Conservation (phyloP, 1,140 invertebrate species). For the Phocides pigmalion region DNA sequence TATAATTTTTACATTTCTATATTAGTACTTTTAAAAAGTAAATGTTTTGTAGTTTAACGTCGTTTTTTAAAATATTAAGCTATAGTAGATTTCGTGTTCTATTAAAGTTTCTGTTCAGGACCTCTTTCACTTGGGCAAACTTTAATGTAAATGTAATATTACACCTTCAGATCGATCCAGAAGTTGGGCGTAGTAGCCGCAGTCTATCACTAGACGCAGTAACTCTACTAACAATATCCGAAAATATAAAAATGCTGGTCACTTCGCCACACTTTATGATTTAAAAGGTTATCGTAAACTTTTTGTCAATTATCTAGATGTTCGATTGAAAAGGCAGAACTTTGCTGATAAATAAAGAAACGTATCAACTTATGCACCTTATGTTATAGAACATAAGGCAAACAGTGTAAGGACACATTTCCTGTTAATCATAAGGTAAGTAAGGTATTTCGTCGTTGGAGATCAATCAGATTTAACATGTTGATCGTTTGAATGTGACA, state of each 20-base stretch:
- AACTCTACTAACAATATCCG: too few species aligned
- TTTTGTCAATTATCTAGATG: slow-evolving; percentile 8
- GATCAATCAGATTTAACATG: slow-evolving; percentile 3
- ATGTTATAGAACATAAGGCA: slow-evolving; percentile 1
- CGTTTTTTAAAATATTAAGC: neutral
- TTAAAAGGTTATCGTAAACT: slow-evolving; percentile 7
- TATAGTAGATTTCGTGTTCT: too few species aligned
- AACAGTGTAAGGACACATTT: slow-evolving; percentile 8
- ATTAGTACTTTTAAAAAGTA: too few species aligned
- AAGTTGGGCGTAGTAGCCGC: too few species aligned
- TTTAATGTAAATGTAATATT: too few species aligned
- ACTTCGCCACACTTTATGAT: neutral
- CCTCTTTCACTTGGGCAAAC: too few species aligned
- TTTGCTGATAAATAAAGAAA: neutral
- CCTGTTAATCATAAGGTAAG: neutral
- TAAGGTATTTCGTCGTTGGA: slow-evolving; percentile 5
- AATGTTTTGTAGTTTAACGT: neutral
- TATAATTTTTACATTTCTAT: neutral
- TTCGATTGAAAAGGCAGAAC: neutral
- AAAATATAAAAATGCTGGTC: slow-evolving; percentile 2
- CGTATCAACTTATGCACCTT: slow-evolving; percentile 12
- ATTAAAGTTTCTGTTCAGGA: too few species aligned
- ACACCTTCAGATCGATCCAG: too few species aligned
- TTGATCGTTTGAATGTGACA: neutral
- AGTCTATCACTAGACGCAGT: too few species aligned